Conservation (phyloP, 2,113 vertebrate genomes). For the Sebastes fasciatus region DNA sequence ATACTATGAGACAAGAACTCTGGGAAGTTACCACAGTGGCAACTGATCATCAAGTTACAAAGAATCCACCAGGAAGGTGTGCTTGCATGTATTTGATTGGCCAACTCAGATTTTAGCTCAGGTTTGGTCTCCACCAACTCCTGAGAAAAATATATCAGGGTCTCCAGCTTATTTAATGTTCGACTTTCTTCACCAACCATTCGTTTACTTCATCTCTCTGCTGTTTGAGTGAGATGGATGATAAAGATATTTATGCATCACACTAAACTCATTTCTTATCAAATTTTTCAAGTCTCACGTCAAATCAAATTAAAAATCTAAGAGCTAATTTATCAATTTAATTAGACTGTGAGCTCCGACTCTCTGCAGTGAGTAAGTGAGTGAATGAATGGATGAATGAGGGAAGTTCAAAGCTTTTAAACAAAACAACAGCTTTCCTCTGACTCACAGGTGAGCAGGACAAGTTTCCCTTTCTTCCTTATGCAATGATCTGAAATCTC, state of each 20-base stretch:
- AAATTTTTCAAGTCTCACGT: neutral
- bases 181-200: neutral
- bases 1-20: neutral
- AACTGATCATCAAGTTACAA: neutral
- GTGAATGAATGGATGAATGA: constrained; percentile 1
- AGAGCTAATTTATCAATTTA: neutral
- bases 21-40: neutral
- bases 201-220: neutral
- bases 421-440: constrained; percentile 28
- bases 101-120: neutral
- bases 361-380: neutral
- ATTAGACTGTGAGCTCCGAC: constrained; percentile 2
- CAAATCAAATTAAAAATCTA: neutral
- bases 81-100: neutral
- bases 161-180: neutral
- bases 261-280: neutral
- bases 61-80: neutral
- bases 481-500: constrained; percentile 63
- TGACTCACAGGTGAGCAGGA: constrained; percentile 41
- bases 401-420: constrained; percentile 26
- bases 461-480: constrained; percentile 33
- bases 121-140: neutral
- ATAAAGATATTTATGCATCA: neutral
- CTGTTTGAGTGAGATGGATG: neutral
- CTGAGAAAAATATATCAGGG: neutral